These are phyloP conservation scores for Temnothorax rugatulus DNA, from an alignment of 2,888 invertebrate species.

Conservation along the genomic window DNA sequence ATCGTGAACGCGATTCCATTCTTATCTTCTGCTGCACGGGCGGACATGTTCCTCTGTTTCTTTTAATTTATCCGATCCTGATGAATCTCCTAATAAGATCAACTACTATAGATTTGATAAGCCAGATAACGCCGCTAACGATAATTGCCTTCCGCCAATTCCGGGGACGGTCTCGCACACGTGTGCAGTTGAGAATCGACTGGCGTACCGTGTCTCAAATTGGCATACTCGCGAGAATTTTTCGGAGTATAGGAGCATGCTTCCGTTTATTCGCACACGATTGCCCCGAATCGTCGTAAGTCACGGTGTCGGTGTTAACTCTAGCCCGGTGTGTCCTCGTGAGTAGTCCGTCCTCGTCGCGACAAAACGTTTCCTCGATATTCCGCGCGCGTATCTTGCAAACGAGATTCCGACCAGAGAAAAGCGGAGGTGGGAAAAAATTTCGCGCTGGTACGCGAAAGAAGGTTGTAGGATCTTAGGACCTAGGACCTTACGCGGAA, in stretches of 20 bases:
- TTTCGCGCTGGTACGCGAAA: slow-evolving; percentile 67
- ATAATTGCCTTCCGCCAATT: slow-evolving; percentile 8
- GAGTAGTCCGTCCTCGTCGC: slow-evolving; percentile 61
- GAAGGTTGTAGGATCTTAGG: slow-evolving; percentile 73
- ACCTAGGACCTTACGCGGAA: slow-evolving; percentile 72
- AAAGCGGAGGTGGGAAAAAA: slow-evolving; percentile 65
- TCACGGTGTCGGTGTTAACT: slow-evolving; percentile 59
- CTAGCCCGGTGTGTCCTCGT: slow-evolving; percentile 24
- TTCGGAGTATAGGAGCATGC: slow-evolving; percentile 7
- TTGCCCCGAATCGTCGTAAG: slow-evolving; percentile 53
- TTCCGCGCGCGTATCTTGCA: slow-evolving; percentile 74
- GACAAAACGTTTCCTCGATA: slow-evolving; percentile 66
- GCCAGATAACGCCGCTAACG: neutral
- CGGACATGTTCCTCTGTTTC: neutral
- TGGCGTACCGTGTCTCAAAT: slow-evolving; percentile 3
- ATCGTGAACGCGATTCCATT: slow-evolving; percentile 32
- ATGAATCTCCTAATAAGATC: neutral
- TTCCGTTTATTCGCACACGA: slow-evolving; percentile 47
- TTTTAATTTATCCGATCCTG: neutral
- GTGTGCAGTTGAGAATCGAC: slow-evolving; percentile 6
- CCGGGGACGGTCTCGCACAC: neutral
- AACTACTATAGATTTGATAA: neutral
- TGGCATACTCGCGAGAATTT: slow-evolving; percentile 44
- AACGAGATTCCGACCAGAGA: slow-evolving; percentile 74
- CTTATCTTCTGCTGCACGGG: neutral